These are phyloP conservation scores for Austrofundulus limnaeus DNA, from an alignment of 2,113 vertebrate species.

Conservation along the genomic window DNA sequence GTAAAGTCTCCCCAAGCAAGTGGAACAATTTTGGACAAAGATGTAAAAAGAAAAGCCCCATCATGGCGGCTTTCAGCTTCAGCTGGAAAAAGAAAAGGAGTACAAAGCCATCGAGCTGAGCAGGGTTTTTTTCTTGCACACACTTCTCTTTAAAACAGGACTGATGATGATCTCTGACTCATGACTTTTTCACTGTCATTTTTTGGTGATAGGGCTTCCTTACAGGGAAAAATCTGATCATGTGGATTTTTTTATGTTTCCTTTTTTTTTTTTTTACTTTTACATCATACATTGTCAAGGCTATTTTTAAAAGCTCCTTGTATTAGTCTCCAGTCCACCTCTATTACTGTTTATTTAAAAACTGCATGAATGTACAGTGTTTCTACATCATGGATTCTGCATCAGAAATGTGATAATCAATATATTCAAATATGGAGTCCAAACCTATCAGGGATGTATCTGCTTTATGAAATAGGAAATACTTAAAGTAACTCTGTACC, in stretches of 20 bases:
- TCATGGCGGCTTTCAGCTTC: conserved; percentile 29
- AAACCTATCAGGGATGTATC: conserved; percentile 72
- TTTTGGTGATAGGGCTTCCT: conserved; percentile 9
- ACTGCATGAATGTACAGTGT: conserved; percentile 71
- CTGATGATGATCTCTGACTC: conserved; percentile 12
- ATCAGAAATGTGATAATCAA: conserved; percentile 62
- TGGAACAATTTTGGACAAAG: conserved; percentile 22
- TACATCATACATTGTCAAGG: conserved; percentile 16
- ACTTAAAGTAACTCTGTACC: conserved; percentile 29
- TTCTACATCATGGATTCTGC: conserved; percentile 57
- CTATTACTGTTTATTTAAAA: conserved; percentile 46
- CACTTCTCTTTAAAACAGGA: conserved; percentile 39
- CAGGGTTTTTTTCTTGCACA: conserved; percentile 46
- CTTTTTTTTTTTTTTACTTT: conserved; percentile 26
- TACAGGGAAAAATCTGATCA: conserved; percentile 2
- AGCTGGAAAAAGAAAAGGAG: conserved; percentile 41
- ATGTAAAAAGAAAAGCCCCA: conserved; percentile 10
- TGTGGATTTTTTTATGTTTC: background rate
- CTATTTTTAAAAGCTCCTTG: conserved; percentile 19
- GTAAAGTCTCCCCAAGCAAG: conserved; percentile 36
- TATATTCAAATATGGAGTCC: conserved; percentile 57
- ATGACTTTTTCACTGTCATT: conserved; percentile 7
- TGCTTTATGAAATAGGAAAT: conserved; percentile 49
- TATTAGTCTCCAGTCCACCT: conserved; percentile 16
- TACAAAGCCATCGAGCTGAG: conserved; percentile 38